Evolutionary conservation across 2,113 vertebrate species (phyloP).

Genomic region (Archilochus colubris): DNA sequence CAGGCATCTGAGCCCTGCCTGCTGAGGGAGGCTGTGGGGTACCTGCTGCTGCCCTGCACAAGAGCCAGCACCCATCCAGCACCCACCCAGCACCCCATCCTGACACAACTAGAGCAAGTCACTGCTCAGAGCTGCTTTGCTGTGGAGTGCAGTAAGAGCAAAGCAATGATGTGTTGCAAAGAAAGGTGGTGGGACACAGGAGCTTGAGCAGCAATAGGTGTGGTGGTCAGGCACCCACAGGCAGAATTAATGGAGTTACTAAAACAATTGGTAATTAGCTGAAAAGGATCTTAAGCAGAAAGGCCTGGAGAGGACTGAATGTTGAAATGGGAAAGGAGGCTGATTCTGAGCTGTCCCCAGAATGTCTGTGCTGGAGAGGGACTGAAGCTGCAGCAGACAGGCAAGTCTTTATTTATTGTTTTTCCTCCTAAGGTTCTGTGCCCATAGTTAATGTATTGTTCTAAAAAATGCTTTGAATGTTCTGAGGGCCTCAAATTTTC

Average conservation of each 20-base stretch:
- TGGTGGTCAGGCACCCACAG: too few species aligned
- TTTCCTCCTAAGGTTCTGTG: accelerated
- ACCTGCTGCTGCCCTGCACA: not conserved
- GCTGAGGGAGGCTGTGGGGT: not conserved
- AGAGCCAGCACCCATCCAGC: not conserved
- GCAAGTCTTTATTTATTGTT: not conserved
- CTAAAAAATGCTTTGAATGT: not conserved
- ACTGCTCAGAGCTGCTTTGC: accelerated
- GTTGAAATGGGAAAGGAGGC: not conserved
- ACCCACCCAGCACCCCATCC: not conserved
- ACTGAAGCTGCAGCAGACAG: not conserved
- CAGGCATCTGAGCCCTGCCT: not conserved
- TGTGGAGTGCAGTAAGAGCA: accelerated
- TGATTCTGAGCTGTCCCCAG: not conserved
- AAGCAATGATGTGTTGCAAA: not conserved
- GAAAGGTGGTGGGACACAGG: not conserved
- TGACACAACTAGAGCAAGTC: accelerated
- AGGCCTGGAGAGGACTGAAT: not conserved
- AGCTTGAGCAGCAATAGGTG: not conserved
- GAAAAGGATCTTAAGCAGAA: not conserved
- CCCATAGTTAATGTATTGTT: accelerated
- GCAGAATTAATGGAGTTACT: not conserved
- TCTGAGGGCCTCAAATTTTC: not conserved
- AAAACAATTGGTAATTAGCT: not conserved
- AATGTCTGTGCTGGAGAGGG: not conserved